A percentile compares a stretch with the other conserved stretches of the same genome.
Evolutionary conservation across 2,888 invertebrate species (phyloP).

Genomic region (Latheticus oryzae): DNA sequence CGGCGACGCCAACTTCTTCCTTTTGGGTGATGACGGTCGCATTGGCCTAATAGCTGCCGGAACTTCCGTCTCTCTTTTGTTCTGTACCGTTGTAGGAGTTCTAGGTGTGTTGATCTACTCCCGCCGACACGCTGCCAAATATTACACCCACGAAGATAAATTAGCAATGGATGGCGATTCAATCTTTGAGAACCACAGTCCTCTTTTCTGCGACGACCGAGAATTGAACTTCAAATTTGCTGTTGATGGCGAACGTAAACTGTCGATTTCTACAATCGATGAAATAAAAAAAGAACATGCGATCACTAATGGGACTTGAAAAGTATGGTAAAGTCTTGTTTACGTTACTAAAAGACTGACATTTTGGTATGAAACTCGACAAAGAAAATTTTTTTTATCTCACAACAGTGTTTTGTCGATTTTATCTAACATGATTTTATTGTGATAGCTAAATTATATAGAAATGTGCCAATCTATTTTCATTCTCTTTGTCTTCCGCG

Average conservation of each 20-base stretch:
- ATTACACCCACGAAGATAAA: conserved; percentile 85
- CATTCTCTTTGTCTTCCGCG: conserved; percentile 13
- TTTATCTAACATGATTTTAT: conserved; percentile 12
- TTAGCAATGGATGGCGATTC: conserved; percentile 63
- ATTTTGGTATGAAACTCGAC: conserved; percentile 12
- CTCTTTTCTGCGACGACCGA: conserved; percentile 64
- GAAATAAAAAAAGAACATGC: conserved; percentile 63
- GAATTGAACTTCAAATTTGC: conserved; percentile 73
- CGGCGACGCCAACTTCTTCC: conserved; percentile 66
- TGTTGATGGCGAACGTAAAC: conserved; percentile 63
- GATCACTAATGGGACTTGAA: conserved; percentile 59
- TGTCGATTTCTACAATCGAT: conserved; percentile 64
- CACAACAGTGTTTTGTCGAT: neutral
- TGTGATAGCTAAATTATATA: conserved; percentile 16
- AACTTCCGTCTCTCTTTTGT: conserved; percentile 69
- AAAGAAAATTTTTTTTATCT: too few species aligned
- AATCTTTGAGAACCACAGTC: conserved; percentile 65
- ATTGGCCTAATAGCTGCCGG: conserved; percentile 68
- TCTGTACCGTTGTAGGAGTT: conserved; percentile 65
- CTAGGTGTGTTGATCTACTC: conserved; percentile 73
- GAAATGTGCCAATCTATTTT: conserved; percentile 13
- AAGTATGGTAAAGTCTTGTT: conserved; percentile 31
- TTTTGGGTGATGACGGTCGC: conserved; percentile 69
- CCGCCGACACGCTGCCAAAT: conserved; percentile 79
- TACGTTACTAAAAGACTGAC: conserved; percentile 43